Base-by-base conservation (phyloP, 2,113 vertebrate genomes). In the Dromas ardeola region DNA sequence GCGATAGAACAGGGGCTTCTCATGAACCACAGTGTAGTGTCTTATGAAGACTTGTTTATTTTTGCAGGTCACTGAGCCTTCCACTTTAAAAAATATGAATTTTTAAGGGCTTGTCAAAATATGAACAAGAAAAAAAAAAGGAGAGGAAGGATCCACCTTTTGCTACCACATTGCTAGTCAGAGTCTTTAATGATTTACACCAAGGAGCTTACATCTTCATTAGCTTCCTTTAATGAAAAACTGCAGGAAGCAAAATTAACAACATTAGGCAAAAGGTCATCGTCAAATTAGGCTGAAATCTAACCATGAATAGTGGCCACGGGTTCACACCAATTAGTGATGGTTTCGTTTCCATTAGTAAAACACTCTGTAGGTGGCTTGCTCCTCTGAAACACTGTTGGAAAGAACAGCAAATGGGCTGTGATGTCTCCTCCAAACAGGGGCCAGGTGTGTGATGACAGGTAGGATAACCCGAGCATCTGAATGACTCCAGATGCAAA, bases 241-340 rank as follows among this genome's bases (percentile, higher is more conserved):
- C 83, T 89, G 19, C 69, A 55, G 61, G 78, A 96, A 81, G 52
- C 14, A 73, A 90, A 93, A 91, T 80, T 71, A 93, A 67, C 45
- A 85, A 36, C 53, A 65, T 80, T 45, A 81, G 47, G 59, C 50
- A 86, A 96, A 95, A 94, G 70, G 52, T 82, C 66, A 79, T 45
- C 81, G 43, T 71, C 91, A 93, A 95, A 94, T 96, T 86, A 81
- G 38, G 66, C 69, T 78, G 86, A 96, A 95, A 81, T 49, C 26
- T 78, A 67, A 74, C 32, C 36, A 88, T 22, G 23, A 88, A 40
- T 10, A 62, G 43, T 63, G 26, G 50, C 55, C 55, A 49, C 32
- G 32, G 19, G 32, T 71, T 74, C 43, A 47, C 21, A 52, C 10
- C 11, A 49, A 65, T 53, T 42, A 73, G 32, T 25, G 80, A 53